Conservation (phyloP, 2,888 invertebrate genomes). For the Meliscaeva auricollis region DNA sequence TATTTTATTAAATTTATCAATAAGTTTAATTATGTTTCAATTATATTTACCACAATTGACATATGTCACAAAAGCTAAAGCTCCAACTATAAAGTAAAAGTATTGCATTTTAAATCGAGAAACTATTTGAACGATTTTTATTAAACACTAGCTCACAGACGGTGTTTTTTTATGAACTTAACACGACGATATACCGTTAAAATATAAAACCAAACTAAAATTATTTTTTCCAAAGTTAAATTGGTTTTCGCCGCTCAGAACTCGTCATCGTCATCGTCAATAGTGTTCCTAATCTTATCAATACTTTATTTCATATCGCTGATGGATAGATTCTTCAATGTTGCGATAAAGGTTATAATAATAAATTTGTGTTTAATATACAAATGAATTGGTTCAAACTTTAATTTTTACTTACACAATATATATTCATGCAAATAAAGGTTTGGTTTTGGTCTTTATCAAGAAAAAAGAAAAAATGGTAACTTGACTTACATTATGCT, state of each 20-base stretch:
- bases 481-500: not conserved
- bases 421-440: conserved; percentile 47
- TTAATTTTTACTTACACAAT: conserved; percentile 13
- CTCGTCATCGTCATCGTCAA: conserved; percentile 18
- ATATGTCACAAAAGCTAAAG: conserved; percentile 79
- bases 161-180: conserved; percentile 13
- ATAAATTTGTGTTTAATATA: not conserved
- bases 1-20: not conserved
- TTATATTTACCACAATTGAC: conserved; percentile 80
- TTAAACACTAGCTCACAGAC: not conserved
- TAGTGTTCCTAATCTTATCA: conserved; percentile 56
- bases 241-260: conserved; percentile 6
- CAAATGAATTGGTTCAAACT: conserved; percentile 16
- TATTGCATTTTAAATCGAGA: conserved; percentile 79
- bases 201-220: conserved; percentile 14
- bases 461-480: not conserved
- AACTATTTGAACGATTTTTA: not conserved
- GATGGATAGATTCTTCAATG: conserved; percentile 28
- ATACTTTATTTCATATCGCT: conserved; percentile 30
- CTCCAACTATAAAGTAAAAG: conserved; percentile 66
- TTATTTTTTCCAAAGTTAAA: conserved; percentile 14
- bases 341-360: conserved; percentile 19
- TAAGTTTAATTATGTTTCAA: not conserved
- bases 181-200: conserved; percentile 29
- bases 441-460: conserved; percentile 24